A percentile compares a stretch with the other conserved stretches of the same genome.
Evolutionary conservation across 1,140 invertebrate species (phyloP).

Genomic region (Diachasmimorpha longicaudata): DNA sequence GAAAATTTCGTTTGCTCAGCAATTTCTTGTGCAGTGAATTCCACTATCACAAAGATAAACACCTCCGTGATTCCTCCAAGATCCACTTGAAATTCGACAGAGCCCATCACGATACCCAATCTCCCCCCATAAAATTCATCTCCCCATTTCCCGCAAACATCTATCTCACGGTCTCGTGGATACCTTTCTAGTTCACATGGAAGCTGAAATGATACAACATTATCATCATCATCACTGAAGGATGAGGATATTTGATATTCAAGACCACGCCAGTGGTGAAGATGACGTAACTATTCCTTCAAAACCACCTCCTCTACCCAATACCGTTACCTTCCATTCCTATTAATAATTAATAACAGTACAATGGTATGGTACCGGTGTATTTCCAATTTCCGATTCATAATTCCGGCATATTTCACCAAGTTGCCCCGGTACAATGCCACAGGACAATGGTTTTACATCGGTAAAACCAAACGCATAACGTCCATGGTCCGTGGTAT

Average conservation of each 20-base stretch:
- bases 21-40: too few relatives aligned
- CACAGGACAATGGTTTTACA: constrained; percentile 22
- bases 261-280: constrained; percentile 24
- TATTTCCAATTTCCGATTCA: constrained; percentile 24
- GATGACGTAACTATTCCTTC: not conserved
- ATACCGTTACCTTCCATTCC: constrained; percentile 19
- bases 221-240: constrained; percentile 18
- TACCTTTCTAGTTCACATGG: not conserved
- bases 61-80: too few relatives aligned
- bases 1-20: too few relatives aligned
- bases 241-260: constrained; percentile 24
- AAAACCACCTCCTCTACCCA: not conserved
- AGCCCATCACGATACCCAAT: not conserved
- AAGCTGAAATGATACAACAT: constrained; percentile 10
- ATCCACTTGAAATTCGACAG: too few relatives aligned
- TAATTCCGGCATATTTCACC: constrained; percentile 14
- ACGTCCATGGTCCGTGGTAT: constrained; percentile 2
- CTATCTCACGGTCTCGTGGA: not conserved
- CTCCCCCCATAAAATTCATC: not conserved
- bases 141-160: not conserved
- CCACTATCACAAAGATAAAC: too few relatives aligned
- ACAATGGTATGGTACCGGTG: constrained; percentile 13
- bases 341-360: constrained; percentile 31
- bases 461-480: constrained; percentile 8
- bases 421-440: not conserved